These are phyloP conservation scores for Enteromius argenteus DNA, from an alignment of 2,797 vertebrate genomes.

Conservation along the genomic window DNA sequence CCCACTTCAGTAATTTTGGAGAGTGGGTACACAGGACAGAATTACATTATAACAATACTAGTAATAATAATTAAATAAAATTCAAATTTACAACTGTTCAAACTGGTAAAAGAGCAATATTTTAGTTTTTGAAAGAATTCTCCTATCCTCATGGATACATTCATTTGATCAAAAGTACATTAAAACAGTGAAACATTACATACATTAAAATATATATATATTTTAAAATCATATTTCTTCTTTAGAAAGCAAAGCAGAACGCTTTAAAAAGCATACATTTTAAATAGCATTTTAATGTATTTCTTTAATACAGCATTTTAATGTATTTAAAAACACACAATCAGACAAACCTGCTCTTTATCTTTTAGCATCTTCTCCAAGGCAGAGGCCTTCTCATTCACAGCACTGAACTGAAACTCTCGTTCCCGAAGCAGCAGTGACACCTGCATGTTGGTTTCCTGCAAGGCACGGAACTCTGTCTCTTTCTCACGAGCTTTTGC, in stretches of 20 bases:
- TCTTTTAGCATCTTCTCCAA: conserved; percentile 94
- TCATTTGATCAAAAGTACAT: background rate
- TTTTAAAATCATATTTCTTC: background rate
- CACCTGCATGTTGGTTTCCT: conserved; percentile 97
- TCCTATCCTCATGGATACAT: background rate
- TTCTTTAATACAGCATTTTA: no score
- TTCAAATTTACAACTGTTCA: background rate
- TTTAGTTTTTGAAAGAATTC: background rate
- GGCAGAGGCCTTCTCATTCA: conserved; percentile 90
- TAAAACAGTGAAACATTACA: background rate
- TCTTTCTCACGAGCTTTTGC: conserved; percentile 86
- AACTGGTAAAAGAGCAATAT: background rate
- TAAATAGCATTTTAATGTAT: background rate
- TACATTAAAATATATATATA: background rate
- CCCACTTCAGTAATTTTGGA: background rate
- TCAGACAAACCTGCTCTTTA: conserved; percentile 84
- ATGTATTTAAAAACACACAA: background rate
- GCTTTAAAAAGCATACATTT: background rate
- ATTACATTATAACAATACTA: background rate
- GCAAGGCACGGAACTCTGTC: conserved; percentile 92
- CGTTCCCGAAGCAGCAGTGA: conserved; percentile 94
- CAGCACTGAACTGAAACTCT: conserved; percentile 90
- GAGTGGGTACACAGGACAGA: no score
- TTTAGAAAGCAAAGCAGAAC: background rate
- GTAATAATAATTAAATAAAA: background rate